phyloP scores from a whole-genome alignment of 1,140 invertebrate genomes.

The Aplysia californica region DNA sequence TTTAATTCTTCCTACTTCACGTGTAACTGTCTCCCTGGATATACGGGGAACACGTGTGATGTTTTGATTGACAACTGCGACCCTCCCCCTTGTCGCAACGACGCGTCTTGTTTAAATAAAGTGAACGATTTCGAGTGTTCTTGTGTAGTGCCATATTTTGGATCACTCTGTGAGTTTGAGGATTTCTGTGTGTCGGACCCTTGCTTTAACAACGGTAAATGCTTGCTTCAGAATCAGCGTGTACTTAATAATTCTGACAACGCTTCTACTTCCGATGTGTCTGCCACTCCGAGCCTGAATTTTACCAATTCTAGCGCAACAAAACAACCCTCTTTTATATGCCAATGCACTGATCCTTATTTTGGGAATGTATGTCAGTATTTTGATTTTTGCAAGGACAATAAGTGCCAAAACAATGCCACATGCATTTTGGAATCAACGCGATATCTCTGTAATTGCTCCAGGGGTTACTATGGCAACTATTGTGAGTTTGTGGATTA shows the following conservation, averaged over 20 bases:
- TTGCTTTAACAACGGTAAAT: conserved; percentile 51
- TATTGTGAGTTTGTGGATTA: conserved; percentile 40
- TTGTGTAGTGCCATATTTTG: conserved; percentile 44
- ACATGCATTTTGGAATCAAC: conserved; percentile 31
- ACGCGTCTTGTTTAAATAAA: conserved; percentile 61
- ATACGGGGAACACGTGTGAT: conserved; percentile 53
- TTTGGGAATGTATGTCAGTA: conserved; percentile 43
- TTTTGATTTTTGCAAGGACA: conserved; percentile 33
- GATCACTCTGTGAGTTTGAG: conserved; percentile 60
- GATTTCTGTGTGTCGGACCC: conserved; percentile 40
- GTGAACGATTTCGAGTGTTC: conserved; percentile 55
- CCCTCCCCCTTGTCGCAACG: conserved; percentile 54
- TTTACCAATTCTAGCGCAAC: neutral
- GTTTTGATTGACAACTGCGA: conserved; percentile 68
- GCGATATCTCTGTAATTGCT: conserved; percentile 35
- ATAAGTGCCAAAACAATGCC: conserved; percentile 35
- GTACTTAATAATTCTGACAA: neutral
- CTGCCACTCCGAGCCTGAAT: too few relatives aligned
- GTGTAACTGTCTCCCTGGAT: conserved; percentile 45
- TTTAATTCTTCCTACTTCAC: conserved; percentile 29
- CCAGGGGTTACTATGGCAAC: conserved; percentile 36
- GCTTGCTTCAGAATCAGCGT: conserved; percentile 31
- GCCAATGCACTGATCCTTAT: conserved; percentile 40
- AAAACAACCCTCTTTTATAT: conserved; percentile 27
- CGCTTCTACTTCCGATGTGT: neutral